phyloP scores from a whole-genome alignment of 2,888 invertebrate species.

The Trimorus sp. region DNA sequence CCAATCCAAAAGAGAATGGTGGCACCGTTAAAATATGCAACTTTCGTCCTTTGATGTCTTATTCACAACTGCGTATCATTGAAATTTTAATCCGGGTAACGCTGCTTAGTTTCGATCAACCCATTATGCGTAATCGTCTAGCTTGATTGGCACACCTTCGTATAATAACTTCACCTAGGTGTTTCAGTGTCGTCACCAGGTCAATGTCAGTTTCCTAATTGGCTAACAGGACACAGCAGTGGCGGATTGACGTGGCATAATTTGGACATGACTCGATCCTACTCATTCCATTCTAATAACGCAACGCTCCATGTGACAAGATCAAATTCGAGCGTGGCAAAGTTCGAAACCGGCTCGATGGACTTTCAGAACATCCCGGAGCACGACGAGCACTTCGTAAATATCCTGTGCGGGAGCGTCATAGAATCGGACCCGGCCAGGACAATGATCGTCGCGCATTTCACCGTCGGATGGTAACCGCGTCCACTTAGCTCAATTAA shows the following conservation, averaged over 20 bases:
- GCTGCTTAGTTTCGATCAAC: too few relatives aligned
- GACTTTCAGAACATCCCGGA: conserved; percentile 77
- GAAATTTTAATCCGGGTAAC: too few relatives aligned
- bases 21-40: too few relatives aligned
- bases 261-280: conserved; percentile 91
- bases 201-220: conserved; percentile 93
- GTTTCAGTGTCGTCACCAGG: conserved; percentile 87
- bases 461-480: conserved; percentile 88
- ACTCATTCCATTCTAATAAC: conserved; percentile 92
- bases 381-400: conserved; percentile 79
- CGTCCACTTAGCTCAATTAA: conserved; percentile 1
- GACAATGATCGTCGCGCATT: conserved; percentile 86
- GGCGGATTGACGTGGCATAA: conserved; percentile 88
- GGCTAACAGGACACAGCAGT: conserved; percentile 89
- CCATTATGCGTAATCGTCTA: not conserved
- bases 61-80: too few relatives aligned
- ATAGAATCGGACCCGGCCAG: conserved; percentile 79
- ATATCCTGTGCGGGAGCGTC: conserved; percentile 79
- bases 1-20: too few relatives aligned
- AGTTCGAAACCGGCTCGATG: conserved; percentile 73
- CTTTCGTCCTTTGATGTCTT: too few relatives aligned
- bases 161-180: conserved; percentile 8
- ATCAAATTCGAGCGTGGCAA: conserved; percentile 77
- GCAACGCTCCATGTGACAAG: conserved; percentile 88
- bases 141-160: not conserved